Evolutionary conservation across 2,797 vertebrate genomes (phyloP).

Genomic region (Protonibea diacanthus): DNA sequence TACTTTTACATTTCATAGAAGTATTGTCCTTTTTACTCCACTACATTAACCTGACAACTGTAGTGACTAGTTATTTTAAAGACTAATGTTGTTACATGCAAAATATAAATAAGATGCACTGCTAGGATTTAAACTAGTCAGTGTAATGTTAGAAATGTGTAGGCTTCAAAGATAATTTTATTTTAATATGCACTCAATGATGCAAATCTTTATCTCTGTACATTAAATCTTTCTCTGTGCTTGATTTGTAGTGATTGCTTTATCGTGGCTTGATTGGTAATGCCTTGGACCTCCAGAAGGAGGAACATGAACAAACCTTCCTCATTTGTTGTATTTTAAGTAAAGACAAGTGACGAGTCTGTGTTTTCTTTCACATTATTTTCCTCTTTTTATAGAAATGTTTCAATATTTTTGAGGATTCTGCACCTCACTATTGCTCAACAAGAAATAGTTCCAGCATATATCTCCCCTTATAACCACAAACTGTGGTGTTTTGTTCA

Average conservation of each 20-base stretch:
- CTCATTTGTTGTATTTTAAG: constrained; percentile 67
- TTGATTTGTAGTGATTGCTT: constrained; percentile 66
- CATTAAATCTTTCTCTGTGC: constrained; percentile 63
- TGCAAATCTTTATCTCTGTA: constrained; percentile 63
- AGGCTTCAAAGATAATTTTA: constrained; percentile 57
- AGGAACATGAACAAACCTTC: constrained; percentile 62
- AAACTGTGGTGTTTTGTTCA: neutral
- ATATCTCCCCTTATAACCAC: neutral
- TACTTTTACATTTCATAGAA: constrained; percentile 58
- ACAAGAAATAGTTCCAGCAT: neutral
- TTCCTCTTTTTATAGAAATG: constrained; percentile 17
- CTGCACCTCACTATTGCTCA: neutral
- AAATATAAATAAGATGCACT: constrained; percentile 53
- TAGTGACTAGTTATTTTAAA: constrained; percentile 46
- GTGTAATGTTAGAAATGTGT: constrained; percentile 52
- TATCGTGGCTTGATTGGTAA: constrained; percentile 56
- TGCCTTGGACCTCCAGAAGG: constrained; percentile 57
- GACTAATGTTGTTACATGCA: constrained; percentile 56
- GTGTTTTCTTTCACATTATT: constrained; percentile 50
- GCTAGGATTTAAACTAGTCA: constrained; percentile 42
- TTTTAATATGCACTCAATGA: constrained; percentile 66
- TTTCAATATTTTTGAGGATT: constrained; percentile 20
- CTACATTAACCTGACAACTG: constrained; percentile 47
- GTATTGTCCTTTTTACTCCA: constrained; percentile 52
- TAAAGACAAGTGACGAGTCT: constrained; percentile 63